A percentile compares a stretch with the other conserved stretches of the same genome.
Conservation (phyloP, 2,888 invertebrate species). For the Andrena camellia region DNA sequence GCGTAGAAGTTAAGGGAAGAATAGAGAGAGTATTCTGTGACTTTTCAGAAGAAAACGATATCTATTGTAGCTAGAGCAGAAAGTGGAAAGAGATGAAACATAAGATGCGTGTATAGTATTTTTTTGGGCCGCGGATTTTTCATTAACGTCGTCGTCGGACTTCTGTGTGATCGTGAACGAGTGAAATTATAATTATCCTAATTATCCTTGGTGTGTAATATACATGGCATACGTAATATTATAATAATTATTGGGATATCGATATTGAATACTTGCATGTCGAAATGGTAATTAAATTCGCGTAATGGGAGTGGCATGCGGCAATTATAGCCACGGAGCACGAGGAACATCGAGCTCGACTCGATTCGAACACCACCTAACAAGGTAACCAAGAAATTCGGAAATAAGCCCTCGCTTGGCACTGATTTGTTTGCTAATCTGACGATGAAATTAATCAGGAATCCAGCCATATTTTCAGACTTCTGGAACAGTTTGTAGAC, state of each 20-base stretch:
- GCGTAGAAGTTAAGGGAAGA: slow-evolving; percentile 22
- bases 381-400: background rate
- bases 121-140: slow-evolving; percentile 47
- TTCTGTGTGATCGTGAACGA: slow-evolving; percentile 1
- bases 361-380: background rate
- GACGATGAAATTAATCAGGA: slow-evolving; percentile 41
- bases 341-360: background rate
- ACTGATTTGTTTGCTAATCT: slow-evolving; percentile 6
- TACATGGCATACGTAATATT: slow-evolving; percentile 4
- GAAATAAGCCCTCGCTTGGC: background rate
- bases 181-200: slow-evolving; percentile 12
- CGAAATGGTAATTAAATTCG: slow-evolving; percentile 5
- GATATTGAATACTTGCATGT: background rate
- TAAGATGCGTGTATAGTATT: slow-evolving; percentile 47
- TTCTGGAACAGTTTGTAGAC: slow-evolving; percentile 6
- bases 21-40: slow-evolving; percentile 4
- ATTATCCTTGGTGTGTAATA: background rate
- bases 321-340: background rate
- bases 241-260: slow-evolving; percentile 1
- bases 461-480: slow-evolving; percentile 52
- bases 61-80: slow-evolving; percentile 14
- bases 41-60: slow-evolving; percentile 5
- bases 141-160: slow-evolving; percentile 48
- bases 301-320: background rate
- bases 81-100: background rate